Conservation (phyloP, 2,888 invertebrate genomes). For the Liposcelis brunnea region DNA sequence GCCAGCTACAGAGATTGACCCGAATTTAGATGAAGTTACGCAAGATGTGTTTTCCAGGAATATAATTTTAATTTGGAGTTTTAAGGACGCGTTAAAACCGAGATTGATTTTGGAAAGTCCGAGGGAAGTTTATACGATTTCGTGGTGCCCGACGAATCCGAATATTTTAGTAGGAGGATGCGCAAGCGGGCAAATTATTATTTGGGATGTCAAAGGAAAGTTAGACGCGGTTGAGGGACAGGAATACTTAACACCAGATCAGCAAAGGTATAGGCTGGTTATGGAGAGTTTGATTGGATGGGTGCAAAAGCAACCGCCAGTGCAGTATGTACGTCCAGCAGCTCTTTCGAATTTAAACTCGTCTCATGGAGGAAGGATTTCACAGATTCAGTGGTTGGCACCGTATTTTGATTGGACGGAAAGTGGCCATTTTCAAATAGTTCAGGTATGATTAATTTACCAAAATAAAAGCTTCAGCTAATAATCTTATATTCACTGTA, state of each 20-base stretch:
- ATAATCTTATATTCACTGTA: no score
- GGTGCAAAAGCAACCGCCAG: neutral
- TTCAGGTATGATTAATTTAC: neutral
- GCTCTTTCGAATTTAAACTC: neutral
- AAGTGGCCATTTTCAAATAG: neutral
- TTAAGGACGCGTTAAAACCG: conserved; percentile 17
- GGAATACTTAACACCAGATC: conserved; percentile 10
- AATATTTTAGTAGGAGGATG: conserved; percentile 24
- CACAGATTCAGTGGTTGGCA: neutral
- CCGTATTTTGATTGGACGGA: neutral
- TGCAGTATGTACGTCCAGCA: neutral
- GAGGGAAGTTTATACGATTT: conserved; percentile 21
- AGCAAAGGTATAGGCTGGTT: conserved; percentile 12
- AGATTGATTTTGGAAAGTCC: conserved; percentile 21
- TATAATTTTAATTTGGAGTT: conserved; percentile 18
- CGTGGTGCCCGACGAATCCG: conserved; percentile 23
- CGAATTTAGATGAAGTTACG: conserved; percentile 12
- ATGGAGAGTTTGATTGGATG: conserved; percentile 8
- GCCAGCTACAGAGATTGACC: neutral
- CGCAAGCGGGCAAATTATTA: conserved; percentile 23
- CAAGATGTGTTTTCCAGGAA: conserved; percentile 25
- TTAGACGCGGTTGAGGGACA: conserved; percentile 12
- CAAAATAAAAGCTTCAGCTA: no score
- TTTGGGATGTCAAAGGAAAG: conserved; percentile 24
- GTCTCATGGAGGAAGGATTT: neutral